Evolutionary conservation across 2,888 invertebrate species (phyloP), one percentile per base, ranked within the genome.

Genomic region (Calliphora vomitoria): DNA sequence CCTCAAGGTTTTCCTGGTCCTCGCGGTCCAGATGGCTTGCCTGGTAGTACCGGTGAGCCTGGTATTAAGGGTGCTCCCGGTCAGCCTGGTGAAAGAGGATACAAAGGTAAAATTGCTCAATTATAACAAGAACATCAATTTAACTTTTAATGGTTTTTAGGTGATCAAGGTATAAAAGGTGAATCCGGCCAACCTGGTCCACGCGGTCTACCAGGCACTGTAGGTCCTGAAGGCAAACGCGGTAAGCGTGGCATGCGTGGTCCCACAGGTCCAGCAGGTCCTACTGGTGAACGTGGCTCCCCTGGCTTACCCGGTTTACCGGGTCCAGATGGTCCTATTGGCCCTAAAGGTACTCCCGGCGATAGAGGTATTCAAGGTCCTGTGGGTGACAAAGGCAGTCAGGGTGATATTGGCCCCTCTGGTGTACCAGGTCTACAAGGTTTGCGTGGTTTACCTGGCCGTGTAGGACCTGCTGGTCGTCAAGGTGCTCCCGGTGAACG

Each of bases 1-100:
- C 95, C 96, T 2, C 97, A 97, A 91, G 98, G 98, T 4, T 97
- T 97, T 92, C 97, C 97, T 0, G 98, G 98, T 25, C 95, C 96
- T 2, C 94, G 97, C 90, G 98, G 98, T 13, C 95, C 96, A 4
- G 96, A 97, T 3, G 98, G 97, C 41, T 92, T 96, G 64, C 93
- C 96, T 58, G 97, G 97, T 41, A 96, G 95, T 91, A 95, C 96
- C 3, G 97, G 98, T 6, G 94, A 95, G 86, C 95, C 96, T 47
- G 98, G 98, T 25, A 93, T 95, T 8, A 97, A 97, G 94, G 97
- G 97, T 91, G 95, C 95, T 92, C 95, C 95, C 71, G 97, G 97
- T 38, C 93, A 95, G 90, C 95, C 96, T 44, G 98, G 97, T 47
- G 97, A 97, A 93, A 94, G 97, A 90, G 98, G 98, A 10, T 95